A percentile compares a stretch with the other conserved stretches of the same genome.
phyloP scores from a whole-genome alignment of 2,888 invertebrate genomes.

The Pantelozetes paolii region DNA sequence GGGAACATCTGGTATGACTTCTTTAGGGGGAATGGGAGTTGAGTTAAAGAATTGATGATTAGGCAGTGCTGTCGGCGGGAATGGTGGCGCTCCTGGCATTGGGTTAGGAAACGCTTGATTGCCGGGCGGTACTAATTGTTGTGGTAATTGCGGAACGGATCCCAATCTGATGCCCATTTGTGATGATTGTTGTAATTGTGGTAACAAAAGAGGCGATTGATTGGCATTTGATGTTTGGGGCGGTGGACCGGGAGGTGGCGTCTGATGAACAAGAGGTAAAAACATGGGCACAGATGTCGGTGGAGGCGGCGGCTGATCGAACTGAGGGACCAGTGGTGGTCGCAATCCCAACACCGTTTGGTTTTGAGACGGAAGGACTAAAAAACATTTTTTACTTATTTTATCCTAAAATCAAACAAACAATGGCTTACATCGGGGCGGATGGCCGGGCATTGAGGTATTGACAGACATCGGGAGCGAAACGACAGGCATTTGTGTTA shows the following conservation, averaged over 20 bases:
- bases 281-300: conserved; percentile 32
- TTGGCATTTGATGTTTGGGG: conserved; percentile 29
- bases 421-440: conserved; percentile 7
- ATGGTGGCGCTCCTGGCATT: conserved; percentile 30
- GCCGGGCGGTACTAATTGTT: background rate
- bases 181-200: conserved; percentile 15
- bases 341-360: background rate
- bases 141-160: conserved; percentile 13
- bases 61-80: conserved; percentile 24
- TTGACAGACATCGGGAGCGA: conserved; percentile 25
- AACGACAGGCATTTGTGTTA: conserved; percentile 17
- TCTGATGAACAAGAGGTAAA: conserved; percentile 52
- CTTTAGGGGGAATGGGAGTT: conserved; percentile 32
- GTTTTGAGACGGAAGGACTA: background rate
- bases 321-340: conserved; percentile 50
- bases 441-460: background rate
- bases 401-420: too few relatives aligned
- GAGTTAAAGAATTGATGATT: conserved; percentile 40
- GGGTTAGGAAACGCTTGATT: conserved; percentile 11
- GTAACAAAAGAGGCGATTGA: conserved; percentile 36
- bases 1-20: conserved; percentile 36
- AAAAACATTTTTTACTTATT: background rate
- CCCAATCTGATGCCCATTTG: conserved; percentile 13
- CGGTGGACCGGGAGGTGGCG: conserved; percentile 45
- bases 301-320: conserved; percentile 51